phyloP scores from a whole-genome alignment of 2,113 vertebrate species.

The Bubo bubo region DNA sequence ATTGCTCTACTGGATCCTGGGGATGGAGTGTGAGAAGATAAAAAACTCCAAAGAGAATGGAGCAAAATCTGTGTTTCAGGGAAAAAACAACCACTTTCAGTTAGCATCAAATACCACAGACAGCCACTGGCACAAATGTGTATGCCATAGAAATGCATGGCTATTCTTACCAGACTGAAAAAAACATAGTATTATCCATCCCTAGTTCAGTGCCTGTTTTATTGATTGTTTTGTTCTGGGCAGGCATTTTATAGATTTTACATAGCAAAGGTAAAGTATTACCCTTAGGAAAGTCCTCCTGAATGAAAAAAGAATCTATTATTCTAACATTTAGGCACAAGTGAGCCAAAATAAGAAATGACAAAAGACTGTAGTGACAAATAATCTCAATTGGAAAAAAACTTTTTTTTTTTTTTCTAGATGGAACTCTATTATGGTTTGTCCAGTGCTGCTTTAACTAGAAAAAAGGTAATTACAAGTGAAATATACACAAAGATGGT shows the following conservation, averaged over 20 bases:
- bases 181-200: not conserved
- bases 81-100: not conserved
- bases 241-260: not conserved
- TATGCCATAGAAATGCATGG: not conserved
- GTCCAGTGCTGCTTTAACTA: not conserved
- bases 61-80: not conserved
- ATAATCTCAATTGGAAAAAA: not conserved
- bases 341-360: not conserved
- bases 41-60: not conserved
- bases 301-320: not conserved
- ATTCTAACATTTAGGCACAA: not conserved
- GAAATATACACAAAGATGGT: not conserved
- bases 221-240: slow-evolving; percentile 17
- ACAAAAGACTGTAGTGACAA: not conserved
- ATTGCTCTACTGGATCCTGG: not conserved
- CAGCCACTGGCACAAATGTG: not conserved
- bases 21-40: not conserved
- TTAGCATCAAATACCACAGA: not conserved
- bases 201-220: not conserved
- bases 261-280: not conserved
- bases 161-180: not conserved
- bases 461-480: not conserved
- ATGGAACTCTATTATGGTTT: not conserved
- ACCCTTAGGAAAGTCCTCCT: not conserved
- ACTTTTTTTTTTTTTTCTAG: not conserved